Base-by-base conservation (phyloP, 2,888 invertebrate species). In the Lacanobia wlatinum region DNA sequence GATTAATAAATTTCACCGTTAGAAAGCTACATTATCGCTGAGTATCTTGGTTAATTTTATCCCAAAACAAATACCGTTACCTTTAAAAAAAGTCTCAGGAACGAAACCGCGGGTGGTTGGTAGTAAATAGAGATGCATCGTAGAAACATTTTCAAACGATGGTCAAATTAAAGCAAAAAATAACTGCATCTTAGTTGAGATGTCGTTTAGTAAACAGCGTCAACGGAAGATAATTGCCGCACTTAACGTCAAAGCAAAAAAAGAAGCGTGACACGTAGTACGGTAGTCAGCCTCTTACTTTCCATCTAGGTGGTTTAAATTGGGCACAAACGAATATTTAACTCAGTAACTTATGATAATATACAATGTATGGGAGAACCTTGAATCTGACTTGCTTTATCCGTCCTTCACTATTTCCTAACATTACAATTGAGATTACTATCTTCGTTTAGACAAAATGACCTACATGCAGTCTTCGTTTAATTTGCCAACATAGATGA, bases 381-480 rank as follows among this genome's bases (percentile, higher is more conserved):
- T 53, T 75, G 46, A 48, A 48, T 56, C 67, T 58, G 6, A 43
- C 16, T 23, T 34, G 43, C 40, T 50, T 38, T 10, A 58, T n/a
- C 12, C 10, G 18, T 38, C 12, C n/a, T 46, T 56, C 9, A 23
- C 34, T 18, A 18, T 28, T 34, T 67, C 6, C 18, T 58, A 40
- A 1, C 48, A 18, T 72, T 48, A 12, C n/a, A 50, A 56, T 38
- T n/a, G 2, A 56, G 28, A 56, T 66, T 28, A 7, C n/a, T 40
- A 18, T 28, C 23, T 18, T 43, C 18, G 16, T 46, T 46, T 38
- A 38, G n/a, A 46, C 38, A 28, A 53, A 65, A 14, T 82, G 83
- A 78, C 82, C 83, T 67, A 84, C n/a, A 78, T 81, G 55, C 40
- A 56, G 55, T 67, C 40, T 58, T 63, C 50, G 68, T 76, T 56